A percentile compares a stretch with the other conserved stretches of the same genome.
Evolutionary conservation across 2,797 vertebrate genomes (phyloP).

Genomic region (Tachyglossus aculeatus): DNA sequence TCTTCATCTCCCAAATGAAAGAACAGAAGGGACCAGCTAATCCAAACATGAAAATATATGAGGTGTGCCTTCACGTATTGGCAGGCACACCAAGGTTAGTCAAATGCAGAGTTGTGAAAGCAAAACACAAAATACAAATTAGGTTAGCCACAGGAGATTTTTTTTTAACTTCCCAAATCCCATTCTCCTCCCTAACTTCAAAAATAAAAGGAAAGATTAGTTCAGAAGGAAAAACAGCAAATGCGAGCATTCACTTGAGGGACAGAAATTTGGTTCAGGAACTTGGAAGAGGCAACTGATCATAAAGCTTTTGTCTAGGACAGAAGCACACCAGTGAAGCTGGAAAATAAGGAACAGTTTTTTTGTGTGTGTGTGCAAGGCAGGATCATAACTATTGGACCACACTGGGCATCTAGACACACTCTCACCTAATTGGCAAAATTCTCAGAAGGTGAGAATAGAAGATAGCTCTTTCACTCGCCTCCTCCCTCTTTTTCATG

Average conservation of each 20-base stretch:
- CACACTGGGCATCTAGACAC: too few species aligned
- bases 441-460: too few species aligned
- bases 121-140: constrained; percentile 17
- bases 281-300: background rate
- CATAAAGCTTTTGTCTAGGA: background rate
- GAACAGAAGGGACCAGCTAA: constrained; percentile 10
- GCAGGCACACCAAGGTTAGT: constrained; percentile 31
- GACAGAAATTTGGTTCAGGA: constrained; percentile 6
- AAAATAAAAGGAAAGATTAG: constrained; percentile 6
- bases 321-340: too few species aligned
- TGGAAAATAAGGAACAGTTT: too few species aligned
- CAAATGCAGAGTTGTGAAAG: constrained; percentile 27
- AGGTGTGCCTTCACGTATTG: constrained; percentile 31
- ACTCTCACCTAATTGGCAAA: too few species aligned
- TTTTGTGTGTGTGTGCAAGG: too few species aligned
- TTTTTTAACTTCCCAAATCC: constrained; percentile 1
- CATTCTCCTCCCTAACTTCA: background rate
- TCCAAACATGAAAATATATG: constrained; percentile 5
- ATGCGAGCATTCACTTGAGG: background rate
- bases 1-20: constrained; percentile 39
- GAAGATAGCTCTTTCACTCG: too few species aligned
- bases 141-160: background rate
- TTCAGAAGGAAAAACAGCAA: constrained; percentile 11
- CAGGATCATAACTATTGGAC: too few species aligned
- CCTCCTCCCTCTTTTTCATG: too few species aligned